Conservation (phyloP, 2,113 vertebrate genomes). For the Poeciliopsis turrubarensis region DNA sequence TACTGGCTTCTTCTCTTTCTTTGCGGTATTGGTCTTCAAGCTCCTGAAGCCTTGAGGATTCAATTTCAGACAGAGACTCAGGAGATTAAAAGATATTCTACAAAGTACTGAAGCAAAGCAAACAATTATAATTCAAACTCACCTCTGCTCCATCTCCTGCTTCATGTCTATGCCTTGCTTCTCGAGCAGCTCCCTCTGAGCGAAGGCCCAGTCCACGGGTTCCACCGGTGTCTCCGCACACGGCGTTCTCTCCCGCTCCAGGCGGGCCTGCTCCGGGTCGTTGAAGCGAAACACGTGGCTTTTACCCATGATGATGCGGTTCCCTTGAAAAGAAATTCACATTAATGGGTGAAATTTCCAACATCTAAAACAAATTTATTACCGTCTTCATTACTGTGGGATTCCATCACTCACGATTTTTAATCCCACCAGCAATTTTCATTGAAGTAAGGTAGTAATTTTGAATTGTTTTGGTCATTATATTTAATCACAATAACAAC, state of each 20-base stretch:
- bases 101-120: not conserved
- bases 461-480: not conserved
- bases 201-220: slow-evolving; percentile 97
- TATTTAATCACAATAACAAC: not conserved
- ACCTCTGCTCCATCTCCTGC: slow-evolving; percentile 98
- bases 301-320: slow-evolving; percentile 98
- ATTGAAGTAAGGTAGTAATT: not conserved
- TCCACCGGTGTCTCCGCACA: slow-evolving; percentile 92
- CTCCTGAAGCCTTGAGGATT: slow-evolving; percentile 88
- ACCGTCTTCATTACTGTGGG: not conserved
- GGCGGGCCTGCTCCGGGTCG: slow-evolving; percentile 95
- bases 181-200: slow-evolving; percentile 95
- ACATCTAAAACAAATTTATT: not conserved
- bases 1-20: slow-evolving; percentile 95
- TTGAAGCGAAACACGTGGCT: slow-evolving; percentile 98
- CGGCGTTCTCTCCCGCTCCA: slow-evolving; percentile 93
- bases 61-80: not conserved
- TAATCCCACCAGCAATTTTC: not conserved
- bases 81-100: not conserved
- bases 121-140: not conserved
- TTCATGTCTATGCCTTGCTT: slow-evolving; percentile 99
- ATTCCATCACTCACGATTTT: not conserved
- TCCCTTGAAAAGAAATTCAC: slow-evolving; percentile 76
- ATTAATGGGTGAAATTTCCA: not conserved
- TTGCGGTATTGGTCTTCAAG: slow-evolving; percentile 95